Percentiles rank a stretch among this genome's conserved stretches.
phyloP scores from a whole-genome alignment of 2,888 invertebrate genomes.

The Polymixis lichenea region DNA sequence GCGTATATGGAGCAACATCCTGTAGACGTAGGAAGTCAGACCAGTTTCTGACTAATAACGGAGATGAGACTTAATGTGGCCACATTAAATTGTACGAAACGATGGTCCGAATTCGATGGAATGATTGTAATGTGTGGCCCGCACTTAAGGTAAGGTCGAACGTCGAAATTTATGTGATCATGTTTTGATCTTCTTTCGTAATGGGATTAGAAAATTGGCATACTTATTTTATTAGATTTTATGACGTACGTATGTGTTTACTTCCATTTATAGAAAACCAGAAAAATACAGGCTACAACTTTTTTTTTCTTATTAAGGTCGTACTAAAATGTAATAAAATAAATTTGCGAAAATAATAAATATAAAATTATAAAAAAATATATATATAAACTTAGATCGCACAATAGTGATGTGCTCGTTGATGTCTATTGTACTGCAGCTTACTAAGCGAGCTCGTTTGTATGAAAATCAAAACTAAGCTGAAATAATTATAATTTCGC shows the following conservation, averaged over 20 bases:
- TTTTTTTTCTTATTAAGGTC: too few relatives aligned
- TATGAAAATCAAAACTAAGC: constrained; percentile 46
- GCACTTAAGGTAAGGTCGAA: constrained; percentile 77
- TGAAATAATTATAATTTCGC: constrained; percentile 34
- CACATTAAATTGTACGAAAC: constrained; percentile 68
- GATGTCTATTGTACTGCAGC: constrained; percentile 72
- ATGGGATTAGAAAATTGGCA: constrained; percentile 30
- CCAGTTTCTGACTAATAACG: constrained; percentile 86
- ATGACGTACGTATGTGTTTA: neutral
- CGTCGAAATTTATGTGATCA: constrained; percentile 32
- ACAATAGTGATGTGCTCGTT: constrained; percentile 57
- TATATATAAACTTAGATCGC: neutral
- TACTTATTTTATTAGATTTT: constrained; percentile 6
- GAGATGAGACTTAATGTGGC: constrained; percentile 80
- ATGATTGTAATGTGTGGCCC: constrained; percentile 79
- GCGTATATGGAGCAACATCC: constrained; percentile 89
- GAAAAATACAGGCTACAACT: too few relatives aligned
- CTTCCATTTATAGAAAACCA: neutral
- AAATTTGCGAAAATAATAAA: neutral
- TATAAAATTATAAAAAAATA: neutral
- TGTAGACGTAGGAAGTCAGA: constrained; percentile 84
- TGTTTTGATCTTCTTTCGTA: constrained; percentile 29
- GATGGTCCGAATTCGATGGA: constrained; percentile 77
- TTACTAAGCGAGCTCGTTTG: constrained; percentile 15
- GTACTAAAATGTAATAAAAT: too few relatives aligned